Evolutionary conservation across 2,113 vertebrate genomes (phyloP).

Genomic region (Ammospiza caudacuta): DNA sequence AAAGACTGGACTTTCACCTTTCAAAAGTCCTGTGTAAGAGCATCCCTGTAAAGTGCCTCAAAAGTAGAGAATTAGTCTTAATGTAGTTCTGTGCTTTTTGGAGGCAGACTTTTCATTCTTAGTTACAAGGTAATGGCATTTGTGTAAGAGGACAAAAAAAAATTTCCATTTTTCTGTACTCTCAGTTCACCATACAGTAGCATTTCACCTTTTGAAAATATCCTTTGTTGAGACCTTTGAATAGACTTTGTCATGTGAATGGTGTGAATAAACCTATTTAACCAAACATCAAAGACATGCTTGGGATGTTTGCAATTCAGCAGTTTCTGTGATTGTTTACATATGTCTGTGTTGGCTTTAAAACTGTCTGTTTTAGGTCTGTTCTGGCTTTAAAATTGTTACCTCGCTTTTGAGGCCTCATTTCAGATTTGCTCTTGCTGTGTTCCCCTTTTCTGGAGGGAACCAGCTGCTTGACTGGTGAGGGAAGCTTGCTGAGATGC

Average conservation of each 20-base stretch:
- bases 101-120: background rate
- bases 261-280: constrained; percentile 24
- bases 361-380: background rate
- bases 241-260: constrained; percentile 18
- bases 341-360: background rate
- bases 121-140: background rate
- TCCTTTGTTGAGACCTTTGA: constrained; percentile 13
- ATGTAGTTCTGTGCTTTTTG: background rate
- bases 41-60: background rate
- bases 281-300: background rate
- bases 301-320: constrained; percentile 23
- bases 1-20: background rate
- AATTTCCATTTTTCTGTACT: background rate
- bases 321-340: background rate
- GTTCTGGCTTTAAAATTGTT: constrained; percentile 10
- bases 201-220: background rate
- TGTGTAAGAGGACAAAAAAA: background rate
- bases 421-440: background rate
- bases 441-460: background rate
- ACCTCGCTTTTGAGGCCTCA: background rate
- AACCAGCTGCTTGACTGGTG: background rate
- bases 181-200: background rate
- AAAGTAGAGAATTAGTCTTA: background rate
- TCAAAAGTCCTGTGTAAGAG: background rate
- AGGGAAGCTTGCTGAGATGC: background rate